Conservation (phyloP, 2,888 invertebrate genomes). For the Clusia tigrina region DNA sequence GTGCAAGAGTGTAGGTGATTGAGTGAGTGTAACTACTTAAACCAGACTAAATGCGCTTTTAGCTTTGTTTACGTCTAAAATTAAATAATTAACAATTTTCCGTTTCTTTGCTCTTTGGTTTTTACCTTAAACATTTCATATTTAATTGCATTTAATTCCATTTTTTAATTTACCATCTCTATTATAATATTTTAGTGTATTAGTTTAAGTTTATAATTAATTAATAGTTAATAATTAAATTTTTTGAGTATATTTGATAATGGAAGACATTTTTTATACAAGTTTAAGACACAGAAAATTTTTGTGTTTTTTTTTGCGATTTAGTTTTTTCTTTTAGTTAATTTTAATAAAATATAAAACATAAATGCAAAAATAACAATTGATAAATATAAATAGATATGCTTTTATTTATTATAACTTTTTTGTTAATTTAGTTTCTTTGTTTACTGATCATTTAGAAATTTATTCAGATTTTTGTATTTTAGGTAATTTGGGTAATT, state of each 20-base stretch:
- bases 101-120: neutral
- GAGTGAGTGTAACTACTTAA: neutral
- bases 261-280: slow-evolving; percentile 65
- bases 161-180: too few relatives aligned
- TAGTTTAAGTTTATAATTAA: too few relatives aligned
- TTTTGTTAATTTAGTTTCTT: slow-evolving; percentile 35
- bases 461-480: slow-evolving; percentile 24
- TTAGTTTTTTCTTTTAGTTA: slow-evolving; percentile 28
- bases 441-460: slow-evolving; percentile 34
- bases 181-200: too few relatives aligned
- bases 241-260: slow-evolving; percentile 44
- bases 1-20: neutral
- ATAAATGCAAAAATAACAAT: neutral
- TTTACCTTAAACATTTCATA: neutral
- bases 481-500: neutral
- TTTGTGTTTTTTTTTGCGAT: slow-evolving; percentile 50
- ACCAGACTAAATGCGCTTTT: neutral
- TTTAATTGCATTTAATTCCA: slow-evolving; percentile 7
- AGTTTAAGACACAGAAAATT: slow-evolving; percentile 66
- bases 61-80: neutral
- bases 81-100: slow-evolving; percentile 14
- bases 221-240: neutral
- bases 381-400: neutral
- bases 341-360: slow-evolving; percentile 4
- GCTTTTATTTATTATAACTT: too few relatives aligned